These are phyloP conservation scores for Papilio demoleus DNA, from an alignment of 2,888 invertebrate genomes.

Conservation along the genomic window DNA sequence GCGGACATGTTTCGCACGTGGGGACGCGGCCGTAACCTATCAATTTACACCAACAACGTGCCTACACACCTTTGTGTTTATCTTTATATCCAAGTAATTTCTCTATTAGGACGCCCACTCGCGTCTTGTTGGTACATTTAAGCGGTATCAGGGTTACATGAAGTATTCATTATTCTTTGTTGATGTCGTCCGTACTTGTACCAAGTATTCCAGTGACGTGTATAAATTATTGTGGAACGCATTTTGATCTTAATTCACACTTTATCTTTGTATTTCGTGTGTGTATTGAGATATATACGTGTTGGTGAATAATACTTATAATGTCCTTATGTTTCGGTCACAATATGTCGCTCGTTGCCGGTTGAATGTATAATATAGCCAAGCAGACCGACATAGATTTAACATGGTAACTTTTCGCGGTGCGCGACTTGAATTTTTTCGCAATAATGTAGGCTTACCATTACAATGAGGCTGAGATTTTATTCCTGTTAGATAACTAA, in stretches of 20 bases:
- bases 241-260: constrained; percentile 34
- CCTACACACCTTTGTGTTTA: constrained; percentile 64
- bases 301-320: not conserved
- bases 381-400: too few species aligned
- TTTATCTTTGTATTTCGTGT: constrained; percentile 19
- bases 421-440: too few species aligned
- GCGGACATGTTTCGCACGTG: constrained; percentile 77
- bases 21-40: constrained; percentile 70
- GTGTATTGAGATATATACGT: constrained; percentile 11
- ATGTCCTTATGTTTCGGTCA: too few species aligned
- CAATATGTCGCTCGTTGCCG: too few species aligned
- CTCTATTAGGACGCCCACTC: constrained; percentile 72
- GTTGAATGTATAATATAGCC: too few species aligned
- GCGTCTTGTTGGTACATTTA: constrained; percentile 46
- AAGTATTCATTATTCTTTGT: constrained; percentile 45
- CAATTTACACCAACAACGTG: constrained; percentile 72
- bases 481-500: too few species aligned
- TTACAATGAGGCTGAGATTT: too few species aligned
- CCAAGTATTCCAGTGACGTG: constrained; percentile 32
- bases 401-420: too few species aligned
- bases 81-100: constrained; percentile 76
- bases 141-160: constrained; percentile 42
- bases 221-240: constrained; percentile 37
- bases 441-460: too few species aligned
- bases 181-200: constrained; percentile 41